These are phyloP conservation scores for Pseudomyrmex cubaensis DNA, from an alignment of 1,140 invertebrate genomes.

Conservation along the genomic window DNA sequence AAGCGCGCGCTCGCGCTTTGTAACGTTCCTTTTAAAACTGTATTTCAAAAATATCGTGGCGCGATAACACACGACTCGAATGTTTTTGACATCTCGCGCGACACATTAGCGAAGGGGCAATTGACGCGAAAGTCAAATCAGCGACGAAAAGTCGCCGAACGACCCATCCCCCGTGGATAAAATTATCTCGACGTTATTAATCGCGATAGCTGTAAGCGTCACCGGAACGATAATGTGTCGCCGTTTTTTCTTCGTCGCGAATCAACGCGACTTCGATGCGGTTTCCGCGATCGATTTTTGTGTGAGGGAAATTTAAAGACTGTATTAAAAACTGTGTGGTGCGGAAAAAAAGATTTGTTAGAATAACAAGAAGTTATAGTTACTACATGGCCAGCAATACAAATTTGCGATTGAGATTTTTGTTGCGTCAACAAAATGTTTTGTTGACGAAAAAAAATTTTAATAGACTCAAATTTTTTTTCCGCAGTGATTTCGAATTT, in stretches of 20 bases:
- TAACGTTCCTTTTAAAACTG: conserved; percentile 18
- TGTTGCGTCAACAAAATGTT: too few species aligned
- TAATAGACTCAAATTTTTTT: too few species aligned
- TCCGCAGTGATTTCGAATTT: too few species aligned
- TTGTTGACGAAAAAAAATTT: too few species aligned
- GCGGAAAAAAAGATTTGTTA: too few species aligned
- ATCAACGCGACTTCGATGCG: conserved; percentile 39
- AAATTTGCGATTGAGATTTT: too few species aligned
- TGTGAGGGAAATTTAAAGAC: too few species aligned
- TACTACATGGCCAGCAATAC: too few species aligned
- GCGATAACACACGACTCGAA: conserved; percentile 25
- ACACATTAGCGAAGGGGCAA: too few species aligned
- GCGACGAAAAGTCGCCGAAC: conserved; percentile 48
- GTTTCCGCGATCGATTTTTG: neutral
- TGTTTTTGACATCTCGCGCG: neutral
- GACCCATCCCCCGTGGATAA: conserved; percentile 9
- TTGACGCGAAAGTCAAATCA: neutral
- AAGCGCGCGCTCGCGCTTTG: neutral
- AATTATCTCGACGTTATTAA: conserved; percentile 62
- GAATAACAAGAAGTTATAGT: too few species aligned
- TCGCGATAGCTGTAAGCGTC: conserved; percentile 23
- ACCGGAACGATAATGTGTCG: conserved; percentile 1
- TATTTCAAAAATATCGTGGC: conserved; percentile 13
- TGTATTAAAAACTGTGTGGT: too few species aligned
- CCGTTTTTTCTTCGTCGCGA: conserved; percentile 17